A percentile compares a stretch with the other conserved stretches of the same genome.
phyloP scores from a whole-genome alignment of 2,113 vertebrate species.

The Corydoras sp. region DNA sequence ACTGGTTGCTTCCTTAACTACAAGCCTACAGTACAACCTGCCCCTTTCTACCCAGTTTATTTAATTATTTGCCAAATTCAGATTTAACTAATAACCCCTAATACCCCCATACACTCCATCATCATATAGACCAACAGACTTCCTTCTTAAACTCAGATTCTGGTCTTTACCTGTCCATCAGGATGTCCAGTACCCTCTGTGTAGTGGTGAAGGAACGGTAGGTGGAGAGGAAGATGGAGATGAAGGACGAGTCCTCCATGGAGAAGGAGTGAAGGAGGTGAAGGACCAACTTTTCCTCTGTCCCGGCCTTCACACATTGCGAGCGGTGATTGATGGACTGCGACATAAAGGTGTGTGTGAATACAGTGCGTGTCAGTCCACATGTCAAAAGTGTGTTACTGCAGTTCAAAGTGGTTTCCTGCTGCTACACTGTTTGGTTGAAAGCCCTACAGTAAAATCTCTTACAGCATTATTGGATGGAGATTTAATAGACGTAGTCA shows the following conservation, averaged over 20 bases:
- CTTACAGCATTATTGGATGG: too few species aligned
- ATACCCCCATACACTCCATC: not conserved
- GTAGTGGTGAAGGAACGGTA: constrained; percentile 78
- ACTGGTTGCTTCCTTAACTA: too few species aligned
- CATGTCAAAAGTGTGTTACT: too few species aligned
- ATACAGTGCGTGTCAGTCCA: not conserved
- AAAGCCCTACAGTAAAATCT: too few species aligned
- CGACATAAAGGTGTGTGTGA: constrained; percentile 4
- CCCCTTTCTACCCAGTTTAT: too few species aligned
- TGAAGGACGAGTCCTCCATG: constrained; percentile 72
- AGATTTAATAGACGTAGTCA: too few species aligned
- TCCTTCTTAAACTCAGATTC: not conserved
- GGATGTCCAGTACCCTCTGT: constrained; percentile 65
- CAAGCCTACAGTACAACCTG: too few species aligned
- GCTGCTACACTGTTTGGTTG: too few species aligned
- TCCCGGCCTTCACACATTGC: constrained; percentile 75
- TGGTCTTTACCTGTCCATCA: constrained; percentile 70
- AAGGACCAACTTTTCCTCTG: constrained; percentile 74
- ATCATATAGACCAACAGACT: not conserved
- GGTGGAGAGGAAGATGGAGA: constrained; percentile 79
- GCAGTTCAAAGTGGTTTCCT: too few species aligned
- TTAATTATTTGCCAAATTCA: too few species aligned
- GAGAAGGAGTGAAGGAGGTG: constrained; percentile 75
- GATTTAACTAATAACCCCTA: not conserved
- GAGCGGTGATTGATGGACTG: constrained; percentile 53